Evolutionary conservation across 2,888 invertebrate species (phyloP).

Genomic region (Eupithecia dodoneata): DNA sequence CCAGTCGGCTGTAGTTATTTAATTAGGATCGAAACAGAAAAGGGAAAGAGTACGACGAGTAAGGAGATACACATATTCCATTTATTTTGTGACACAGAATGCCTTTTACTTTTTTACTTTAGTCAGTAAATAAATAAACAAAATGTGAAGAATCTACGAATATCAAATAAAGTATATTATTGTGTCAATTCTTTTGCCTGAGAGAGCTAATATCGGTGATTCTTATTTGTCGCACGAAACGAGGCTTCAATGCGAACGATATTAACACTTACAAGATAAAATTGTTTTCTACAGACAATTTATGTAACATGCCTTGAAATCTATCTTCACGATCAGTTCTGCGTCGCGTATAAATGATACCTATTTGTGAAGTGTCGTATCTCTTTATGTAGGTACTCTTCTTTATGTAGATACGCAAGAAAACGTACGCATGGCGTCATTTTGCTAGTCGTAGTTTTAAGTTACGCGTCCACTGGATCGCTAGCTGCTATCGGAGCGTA

Average conservation of each 20-base stretch:
- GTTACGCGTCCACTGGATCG: neutral
- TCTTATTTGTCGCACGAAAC: neutral
- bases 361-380: slow-evolving; percentile 28
- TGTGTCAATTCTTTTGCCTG: slow-evolving; percentile 3
- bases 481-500: neutral
- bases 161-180: neutral
- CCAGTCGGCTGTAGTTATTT: neutral
- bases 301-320: slow-evolving; percentile 13
- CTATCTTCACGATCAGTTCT: slow-evolving; percentile 11
- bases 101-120: neutral
- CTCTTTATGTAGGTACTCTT: slow-evolving; percentile 15
- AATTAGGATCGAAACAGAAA: neutral
- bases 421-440: neutral
- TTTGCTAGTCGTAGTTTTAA: neutral
- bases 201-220: neutral
- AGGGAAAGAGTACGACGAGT: neutral
- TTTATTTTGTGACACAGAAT: no score
- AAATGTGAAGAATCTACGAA: neutral
- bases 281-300: slow-evolving; percentile 6
- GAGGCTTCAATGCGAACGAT: neutral
- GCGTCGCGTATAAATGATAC: slow-evolving; percentile 26
- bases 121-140: neutral
- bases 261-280: slow-evolving; percentile 9
- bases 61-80: no score
- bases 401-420: neutral